phyloP scores from a whole-genome alignment of 2,888 invertebrate species.

The Archips xylosteana region DNA sequence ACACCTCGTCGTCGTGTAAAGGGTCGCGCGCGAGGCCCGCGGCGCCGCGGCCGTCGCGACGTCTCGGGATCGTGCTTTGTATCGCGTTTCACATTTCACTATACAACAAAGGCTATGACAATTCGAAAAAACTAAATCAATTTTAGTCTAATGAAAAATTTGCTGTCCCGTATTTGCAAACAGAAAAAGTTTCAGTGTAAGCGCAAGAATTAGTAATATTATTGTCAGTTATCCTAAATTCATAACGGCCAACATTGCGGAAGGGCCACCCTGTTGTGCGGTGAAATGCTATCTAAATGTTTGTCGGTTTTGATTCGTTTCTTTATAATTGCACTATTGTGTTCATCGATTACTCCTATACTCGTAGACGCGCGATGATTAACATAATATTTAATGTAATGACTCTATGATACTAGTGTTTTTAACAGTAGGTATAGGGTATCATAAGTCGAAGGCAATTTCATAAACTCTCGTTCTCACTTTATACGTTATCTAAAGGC shows the following conservation, averaged over 20 bases:
- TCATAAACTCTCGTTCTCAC: slow-evolving; percentile 47
- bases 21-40: slow-evolving; percentile 43
- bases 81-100: slow-evolving; percentile 15
- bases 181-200: slow-evolving; percentile 45
- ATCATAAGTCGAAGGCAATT: slow-evolving; percentile 57
- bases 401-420: slow-evolving; percentile 51
- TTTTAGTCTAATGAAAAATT: not conserved
- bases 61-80: slow-evolving; percentile 5
- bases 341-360: slow-evolving; percentile 43
- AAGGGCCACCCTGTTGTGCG: slow-evolving; percentile 69
- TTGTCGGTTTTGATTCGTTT: slow-evolving; percentile 44
- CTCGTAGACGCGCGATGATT: slow-evolving; percentile 44
- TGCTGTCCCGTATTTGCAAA: slow-evolving; percentile 1
- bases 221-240: slow-evolving; percentile 82
- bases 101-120: slow-evolving; percentile 11
- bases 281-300: slow-evolving; percentile 45
- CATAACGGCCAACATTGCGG: slow-evolving; percentile 64
- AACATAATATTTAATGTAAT: slow-evolving; percentile 46
- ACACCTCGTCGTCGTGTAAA: slow-evolving; percentile 56
- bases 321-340: slow-evolving; percentile 54
- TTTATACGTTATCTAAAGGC: slow-evolving; percentile 44
- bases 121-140: slow-evolving; percentile 13
- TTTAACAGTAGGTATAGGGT: slow-evolving; percentile 50
- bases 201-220: slow-evolving; percentile 71
- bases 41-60: slow-evolving; percentile 12